These are phyloP conservation scores for Zophobas morio DNA, from an alignment of 1,140 invertebrate species.

Conservation along the genomic window DNA sequence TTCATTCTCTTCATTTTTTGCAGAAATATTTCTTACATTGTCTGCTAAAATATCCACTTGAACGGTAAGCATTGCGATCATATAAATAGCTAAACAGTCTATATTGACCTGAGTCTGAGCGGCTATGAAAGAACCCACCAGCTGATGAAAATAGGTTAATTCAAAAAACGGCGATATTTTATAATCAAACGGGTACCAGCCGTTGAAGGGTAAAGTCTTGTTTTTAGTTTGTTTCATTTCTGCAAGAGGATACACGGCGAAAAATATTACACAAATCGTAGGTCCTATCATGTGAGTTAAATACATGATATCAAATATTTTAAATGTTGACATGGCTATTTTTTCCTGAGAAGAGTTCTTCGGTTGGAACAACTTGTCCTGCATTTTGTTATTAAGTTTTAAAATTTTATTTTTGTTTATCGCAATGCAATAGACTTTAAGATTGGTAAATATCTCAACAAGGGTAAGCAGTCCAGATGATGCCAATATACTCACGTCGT, in stretches of 20 bases:
- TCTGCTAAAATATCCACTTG: slow-evolving; percentile 41
- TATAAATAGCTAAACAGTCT: slow-evolving; percentile 30
- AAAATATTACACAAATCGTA: slow-evolving; percentile 1
- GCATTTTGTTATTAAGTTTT: background rate
- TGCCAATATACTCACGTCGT: too few species aligned
- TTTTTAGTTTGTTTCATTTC: slow-evolving; percentile 17
- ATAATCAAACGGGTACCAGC: slow-evolving; percentile 44
- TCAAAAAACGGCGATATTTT: slow-evolving; percentile 14
- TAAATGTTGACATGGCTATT: slow-evolving; percentile 1
- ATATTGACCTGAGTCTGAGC: slow-evolving; percentile 8
- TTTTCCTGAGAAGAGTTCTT: background rate
- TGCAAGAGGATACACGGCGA: background rate
- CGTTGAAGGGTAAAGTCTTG: slow-evolving; percentile 31
- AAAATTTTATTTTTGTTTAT: slow-evolving; percentile 2
- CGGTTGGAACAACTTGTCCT: background rate
- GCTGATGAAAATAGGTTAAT: slow-evolving; percentile 35
- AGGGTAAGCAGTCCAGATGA: too few species aligned
- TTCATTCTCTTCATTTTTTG: background rate
- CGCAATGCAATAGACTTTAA: slow-evolving; percentile 1
- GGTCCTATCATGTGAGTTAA: background rate
- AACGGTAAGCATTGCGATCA: slow-evolving; percentile 29
- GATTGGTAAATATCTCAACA: too few species aligned
- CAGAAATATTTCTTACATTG: slow-evolving; percentile 16
- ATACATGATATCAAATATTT: slow-evolving; percentile 2
- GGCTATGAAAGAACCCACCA: background rate